Conservation (phyloP, 2,113 vertebrate species). For the Falcunculus frontatus region DNA sequence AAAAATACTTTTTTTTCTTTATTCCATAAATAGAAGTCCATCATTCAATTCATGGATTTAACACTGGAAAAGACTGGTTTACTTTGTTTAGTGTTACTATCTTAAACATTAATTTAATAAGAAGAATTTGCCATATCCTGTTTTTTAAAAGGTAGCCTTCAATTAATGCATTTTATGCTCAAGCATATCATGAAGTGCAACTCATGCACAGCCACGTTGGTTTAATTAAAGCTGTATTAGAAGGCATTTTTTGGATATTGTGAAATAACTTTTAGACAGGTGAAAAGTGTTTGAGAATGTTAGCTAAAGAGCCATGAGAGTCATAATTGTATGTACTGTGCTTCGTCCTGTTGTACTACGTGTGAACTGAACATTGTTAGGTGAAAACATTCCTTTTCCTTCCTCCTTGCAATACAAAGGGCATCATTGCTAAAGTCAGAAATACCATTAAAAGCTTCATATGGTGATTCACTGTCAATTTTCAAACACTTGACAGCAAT, state of each 20-base stretch:
- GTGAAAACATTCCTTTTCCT: not conserved
- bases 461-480: not conserved
- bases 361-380: not conserved
- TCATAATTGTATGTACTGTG: not conserved
- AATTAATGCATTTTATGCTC: not conserved
- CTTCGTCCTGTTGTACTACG: not conserved
- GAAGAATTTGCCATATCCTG: not conserved
- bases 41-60: not conserved
- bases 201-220: not conserved
- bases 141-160: not conserved
- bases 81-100: not conserved
- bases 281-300: not conserved
- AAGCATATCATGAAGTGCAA: not conserved
- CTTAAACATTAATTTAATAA: not conserved
- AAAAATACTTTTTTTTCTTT: not conserved
- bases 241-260: not conserved
- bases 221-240: not conserved
- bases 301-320: not conserved
- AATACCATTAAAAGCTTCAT: not conserved
- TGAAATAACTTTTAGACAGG: not conserved
- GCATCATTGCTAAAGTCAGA: not conserved
- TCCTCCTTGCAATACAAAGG: not conserved
- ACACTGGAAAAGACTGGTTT: not conserved
- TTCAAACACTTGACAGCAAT: not conserved
- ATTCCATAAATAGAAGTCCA: not conserved